These are phyloP conservation scores for Gopherus flavomarginatus DNA, from an alignment of 2,113 vertebrate genomes.

Conservation along the genomic window DNA sequence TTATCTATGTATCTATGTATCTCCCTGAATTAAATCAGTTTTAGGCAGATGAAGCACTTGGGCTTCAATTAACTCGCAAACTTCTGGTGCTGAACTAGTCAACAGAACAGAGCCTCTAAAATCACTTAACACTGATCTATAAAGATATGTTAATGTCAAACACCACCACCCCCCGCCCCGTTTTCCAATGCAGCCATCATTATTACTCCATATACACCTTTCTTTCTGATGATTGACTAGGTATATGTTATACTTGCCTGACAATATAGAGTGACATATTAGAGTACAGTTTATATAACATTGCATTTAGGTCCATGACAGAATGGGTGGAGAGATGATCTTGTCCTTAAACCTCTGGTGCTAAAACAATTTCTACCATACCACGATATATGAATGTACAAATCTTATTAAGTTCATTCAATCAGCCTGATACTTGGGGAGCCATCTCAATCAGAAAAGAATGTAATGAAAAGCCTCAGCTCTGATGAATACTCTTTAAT, in stretches of 20 bases:
- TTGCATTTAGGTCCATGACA: background rate
- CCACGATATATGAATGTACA: conserved; percentile 72
- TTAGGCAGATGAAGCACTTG: background rate
- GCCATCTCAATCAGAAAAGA: conserved; percentile 78
- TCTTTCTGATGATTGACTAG: background rate
- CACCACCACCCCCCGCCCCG: too few species aligned
- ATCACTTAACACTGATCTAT: background rate
- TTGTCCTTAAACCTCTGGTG: conserved; percentile 43
- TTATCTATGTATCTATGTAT: background rate
- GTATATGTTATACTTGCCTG: background rate
- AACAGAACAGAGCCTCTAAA: conserved; percentile 29
- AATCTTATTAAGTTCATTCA: conserved; percentile 77
- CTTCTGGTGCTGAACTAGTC: background rate
- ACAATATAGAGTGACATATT: background rate
- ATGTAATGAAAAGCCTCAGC: conserved; percentile 78
- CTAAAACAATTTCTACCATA: conserved; percentile 74
- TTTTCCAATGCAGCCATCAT: background rate
- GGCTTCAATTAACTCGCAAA: background rate
- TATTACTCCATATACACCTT: background rate
- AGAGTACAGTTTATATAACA: background rate
- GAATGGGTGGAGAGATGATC: conserved; percentile 5
- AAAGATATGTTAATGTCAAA: background rate
- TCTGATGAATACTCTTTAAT: conserved; percentile 75
- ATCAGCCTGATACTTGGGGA: conserved; percentile 71
- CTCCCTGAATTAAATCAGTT: background rate